phyloP scores from a whole-genome alignment of 2,797 vertebrate species.

The Australoheros facetus region DNA sequence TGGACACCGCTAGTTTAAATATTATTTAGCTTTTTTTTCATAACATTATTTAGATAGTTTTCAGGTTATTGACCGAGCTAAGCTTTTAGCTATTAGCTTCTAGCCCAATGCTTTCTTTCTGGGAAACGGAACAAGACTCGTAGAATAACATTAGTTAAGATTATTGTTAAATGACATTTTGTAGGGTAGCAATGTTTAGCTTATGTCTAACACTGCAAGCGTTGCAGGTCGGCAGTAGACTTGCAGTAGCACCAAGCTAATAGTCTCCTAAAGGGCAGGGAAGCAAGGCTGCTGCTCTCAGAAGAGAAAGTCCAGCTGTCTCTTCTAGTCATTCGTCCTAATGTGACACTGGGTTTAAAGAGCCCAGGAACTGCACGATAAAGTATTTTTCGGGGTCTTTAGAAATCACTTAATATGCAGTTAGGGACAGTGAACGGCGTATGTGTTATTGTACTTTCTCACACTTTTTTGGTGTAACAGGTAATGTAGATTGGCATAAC shows the following conservation, averaged over 20 bases:
- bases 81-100: conserved; percentile 33
- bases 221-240: background rate
- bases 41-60: background rate
- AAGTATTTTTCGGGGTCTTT: background rate
- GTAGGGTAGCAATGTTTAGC: background rate
- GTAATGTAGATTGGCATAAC: background rate
- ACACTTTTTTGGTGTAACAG: background rate
- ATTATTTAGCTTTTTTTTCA: background rate
- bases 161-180: background rate
- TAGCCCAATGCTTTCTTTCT: background rate
- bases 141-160: background rate
- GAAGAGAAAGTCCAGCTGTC: background rate
- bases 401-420: background rate
- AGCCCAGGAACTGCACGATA: background rate
- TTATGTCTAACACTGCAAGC: background rate
- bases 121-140: background rate
- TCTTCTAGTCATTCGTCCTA: background rate
- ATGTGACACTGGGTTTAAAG: background rate
- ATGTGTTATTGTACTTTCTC: background rate
- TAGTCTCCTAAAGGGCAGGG: background rate
- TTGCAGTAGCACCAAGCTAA: conserved; percentile 22
- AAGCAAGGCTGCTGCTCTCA: background rate
- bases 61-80: conserved; percentile 3
- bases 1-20: background rate
- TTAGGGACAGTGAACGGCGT: background rate